Evolutionary conservation across 2,113 vertebrate genomes (phyloP), one percentile per base, ranked within the genome.

Genomic region (Turdus rufiventris): DNA sequence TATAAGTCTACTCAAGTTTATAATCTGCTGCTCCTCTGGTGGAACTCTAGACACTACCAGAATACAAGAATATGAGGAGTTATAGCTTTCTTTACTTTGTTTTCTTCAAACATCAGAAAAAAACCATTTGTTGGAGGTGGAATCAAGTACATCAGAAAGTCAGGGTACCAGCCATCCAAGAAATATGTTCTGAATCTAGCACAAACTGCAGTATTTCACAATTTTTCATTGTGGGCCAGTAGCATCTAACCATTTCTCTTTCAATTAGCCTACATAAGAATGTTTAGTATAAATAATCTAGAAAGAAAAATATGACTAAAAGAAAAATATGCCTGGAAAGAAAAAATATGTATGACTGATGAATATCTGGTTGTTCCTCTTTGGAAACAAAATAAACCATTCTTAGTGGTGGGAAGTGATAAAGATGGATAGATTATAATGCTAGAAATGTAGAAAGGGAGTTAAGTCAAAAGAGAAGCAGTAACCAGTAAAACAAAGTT

Each of bases 151-250:
- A 76, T 31, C 26, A 81, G 42, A 70, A 84, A 29, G 10, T 34
- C 24, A 48, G 5, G 8, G 2, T 6, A 51, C 4, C 3, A 31
- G 12, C 3, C 6, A 1, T 21, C 16, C 24, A 43, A 43, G 14
- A 50, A 85, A 65, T 57, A 13, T 57, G 1, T 48, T 71, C 12
- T 72, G 18, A 72, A 65, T 79, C 63, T 57, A 43, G 5, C 9
- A 65, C 6, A 57, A 36, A 53, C 6, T 38, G 8, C 5, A 38
- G 3, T 56, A 72, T 47, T 73, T 57, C 1, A 8, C 5, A 3
- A 10, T 68, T 76, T 82, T 78, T 57, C 18, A 38, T n/a, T 60
- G 21, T 28, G 24, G 10, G 6, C 9, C 23, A 29, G 10, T 51
- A 14, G 7, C 4, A 43, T 10, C 11, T 12, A 50, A 58, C 2